Evolutionary conservation across 2,113 vertebrate species (phyloP), one percentile per base, ranked within the genome.

Genomic region (Gymnogyps californianus): DNA sequence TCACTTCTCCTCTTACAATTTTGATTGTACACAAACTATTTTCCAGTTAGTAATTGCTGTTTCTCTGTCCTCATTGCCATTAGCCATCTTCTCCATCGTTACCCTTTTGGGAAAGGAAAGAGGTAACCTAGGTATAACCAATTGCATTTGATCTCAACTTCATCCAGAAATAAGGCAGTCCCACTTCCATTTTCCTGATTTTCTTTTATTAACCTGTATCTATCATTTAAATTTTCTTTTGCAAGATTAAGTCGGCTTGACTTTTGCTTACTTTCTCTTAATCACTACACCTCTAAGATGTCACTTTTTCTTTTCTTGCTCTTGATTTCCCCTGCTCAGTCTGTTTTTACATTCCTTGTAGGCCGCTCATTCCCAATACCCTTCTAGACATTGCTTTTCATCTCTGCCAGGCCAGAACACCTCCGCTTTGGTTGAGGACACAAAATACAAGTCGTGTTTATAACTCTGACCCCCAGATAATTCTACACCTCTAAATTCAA

Each of bases 361-460:
- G 26, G 25, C 49, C 71, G 38, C 34, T 65, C 44, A 29, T 77
- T 80, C 83, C 54, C 71, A 69, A 4, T 12, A 29, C 13, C 24
- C 32, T 82, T 42, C 61, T 42, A 46, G 22, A 85, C 3, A 2
- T 6, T 64, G 28, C 49, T 77, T 80, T 83, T 26, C 29, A 42
- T 5, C 21, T 25, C 51, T 74, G 51, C 64, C 28, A 6, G 3
- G 24, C 10, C n/a, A 57, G 51, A 69, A 44, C 11, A 81, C 7
- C 21, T 80, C 28, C 22, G 3, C 16, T 46, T 29, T 8, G 17
- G 29, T 0, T 36, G 11, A 79, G 29, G 58, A 71, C 15, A 5
- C 16, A 17, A 78, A n/a, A 57, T 10, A n/a, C 1, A 2, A 83
- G 8, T 0, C 51, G 22, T 2, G 32, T 54, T 69, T 75, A 1